Evolutionary conservation across 1,140 invertebrate species (phyloP).

Genomic region (Brachionus manjavacas): DNA sequence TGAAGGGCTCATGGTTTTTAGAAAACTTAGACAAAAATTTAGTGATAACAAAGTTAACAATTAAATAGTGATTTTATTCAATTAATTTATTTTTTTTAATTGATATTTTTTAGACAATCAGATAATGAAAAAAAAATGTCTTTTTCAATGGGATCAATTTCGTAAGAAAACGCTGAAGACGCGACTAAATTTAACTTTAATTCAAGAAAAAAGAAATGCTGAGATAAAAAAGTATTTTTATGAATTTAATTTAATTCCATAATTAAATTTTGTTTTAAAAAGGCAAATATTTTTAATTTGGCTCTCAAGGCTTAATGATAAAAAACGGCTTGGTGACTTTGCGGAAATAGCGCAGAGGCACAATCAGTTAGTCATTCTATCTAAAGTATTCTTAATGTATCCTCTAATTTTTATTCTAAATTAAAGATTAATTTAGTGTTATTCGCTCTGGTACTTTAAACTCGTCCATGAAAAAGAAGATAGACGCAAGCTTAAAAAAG

Average conservation of each 20-base stretch:
- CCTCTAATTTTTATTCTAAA: neutral
- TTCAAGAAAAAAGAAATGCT: neutral
- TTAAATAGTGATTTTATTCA: too few relatives aligned
- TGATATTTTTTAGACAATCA: neutral
- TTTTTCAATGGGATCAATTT: neutral
- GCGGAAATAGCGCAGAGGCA: neutral
- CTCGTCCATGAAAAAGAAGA: constrained; percentile 22
- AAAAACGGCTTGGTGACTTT: neutral
- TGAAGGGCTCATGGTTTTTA: neutral
- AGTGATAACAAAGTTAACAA: too few relatives aligned
- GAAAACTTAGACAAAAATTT: too few relatives aligned
- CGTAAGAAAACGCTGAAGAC: neutral
- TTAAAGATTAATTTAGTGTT: neutral
- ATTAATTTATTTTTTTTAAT: neutral
- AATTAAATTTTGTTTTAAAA: neutral
- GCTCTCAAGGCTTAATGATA: neutral
- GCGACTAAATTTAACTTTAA: neutral
- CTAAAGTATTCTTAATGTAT: neutral
- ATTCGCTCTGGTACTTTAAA: constrained; percentile 1
- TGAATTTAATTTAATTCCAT: neutral
- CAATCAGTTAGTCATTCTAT: neutral
- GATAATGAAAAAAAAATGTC: neutral
- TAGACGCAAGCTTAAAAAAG: neutral
- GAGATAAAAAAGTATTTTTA: constrained; percentile 9
- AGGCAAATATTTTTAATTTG: neutral